These are phyloP conservation scores for Plebejus anna DNA, from an alignment of 2,888 invertebrate genomes.

Conservation along the genomic window DNA sequence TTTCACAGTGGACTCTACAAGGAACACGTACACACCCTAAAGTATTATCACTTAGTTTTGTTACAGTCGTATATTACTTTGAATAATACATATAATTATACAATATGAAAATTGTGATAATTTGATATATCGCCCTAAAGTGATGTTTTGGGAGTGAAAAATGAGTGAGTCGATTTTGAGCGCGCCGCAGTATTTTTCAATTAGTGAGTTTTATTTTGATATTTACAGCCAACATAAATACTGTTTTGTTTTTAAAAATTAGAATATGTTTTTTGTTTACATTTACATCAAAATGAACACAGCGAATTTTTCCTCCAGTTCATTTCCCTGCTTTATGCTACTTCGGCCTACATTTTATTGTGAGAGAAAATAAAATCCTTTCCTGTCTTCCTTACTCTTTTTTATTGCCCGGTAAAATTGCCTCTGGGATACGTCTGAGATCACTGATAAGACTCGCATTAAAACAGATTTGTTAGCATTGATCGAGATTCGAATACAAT, in stretches of 20 bases:
- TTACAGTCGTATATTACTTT: too few species aligned
- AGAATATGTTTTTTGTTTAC: neutral
- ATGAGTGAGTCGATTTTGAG: constrained; percentile 21
- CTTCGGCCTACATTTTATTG: constrained; percentile 11
- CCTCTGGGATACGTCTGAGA: constrained; percentile 6
- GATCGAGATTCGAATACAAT: neutral
- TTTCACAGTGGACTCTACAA: too few species aligned
- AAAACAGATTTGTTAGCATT: neutral
- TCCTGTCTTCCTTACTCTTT: constrained; percentile 14
- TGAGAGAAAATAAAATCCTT: constrained; percentile 16
- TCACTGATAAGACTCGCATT: constrained; percentile 12
- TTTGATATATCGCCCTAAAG: constrained; percentile 9
- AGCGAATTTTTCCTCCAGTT: neutral
- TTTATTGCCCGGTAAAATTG: constrained; percentile 9
- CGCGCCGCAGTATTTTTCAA: constrained; percentile 30
- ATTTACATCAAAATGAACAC: neutral
- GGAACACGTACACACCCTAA: too few species aligned
- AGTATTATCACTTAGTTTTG: too few species aligned
- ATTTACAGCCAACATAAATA: constrained; percentile 28
- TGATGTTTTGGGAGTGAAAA: constrained; percentile 16
- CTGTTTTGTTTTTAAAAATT: constrained; percentile 30
- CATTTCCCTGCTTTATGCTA: neutral
- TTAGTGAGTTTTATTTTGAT: constrained; percentile 28
- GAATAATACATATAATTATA: neutral
- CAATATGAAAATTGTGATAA: too few species aligned